Evolutionary conservation across 2,113 vertebrate species (phyloP), one percentile per base, ranked within the genome.

Genomic region (Charina bottae): DNA sequence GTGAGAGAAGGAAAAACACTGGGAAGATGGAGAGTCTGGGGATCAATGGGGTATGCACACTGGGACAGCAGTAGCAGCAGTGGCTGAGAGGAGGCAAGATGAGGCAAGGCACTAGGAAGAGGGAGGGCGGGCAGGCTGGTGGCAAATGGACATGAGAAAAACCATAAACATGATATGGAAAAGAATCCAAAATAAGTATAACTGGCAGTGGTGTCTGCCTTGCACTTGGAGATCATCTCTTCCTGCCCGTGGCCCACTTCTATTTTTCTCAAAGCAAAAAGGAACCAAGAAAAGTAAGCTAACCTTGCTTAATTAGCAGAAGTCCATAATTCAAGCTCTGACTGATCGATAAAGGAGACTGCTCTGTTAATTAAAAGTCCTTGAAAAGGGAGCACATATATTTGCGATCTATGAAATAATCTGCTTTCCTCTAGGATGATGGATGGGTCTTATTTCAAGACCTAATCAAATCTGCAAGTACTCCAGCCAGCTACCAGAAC

Each of bases 391-490:
- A 95, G 93, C 94, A 12, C 2, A 0, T 2, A 4, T 95, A 93
- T 92, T 89, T 55, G 33, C 87, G 91, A 93, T 91, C 0, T 90
- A 92, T 19, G 0, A 93, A 92, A 91, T 95, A 96, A 96, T 96
- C 96, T 96, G 72, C 93, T 96, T 96, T 95, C 46, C 91, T 96
- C 92, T 93, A 59, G 0, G 2, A 62, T 96, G 95, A 96, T 92
- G 93, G 92, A 96, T 95, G 94, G 92, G 92, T 93, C 94, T 96
- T 89, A 33, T 94, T 95, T 95, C 93, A 94, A 92, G 55, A 94
- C 88, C 94, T 96, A 96, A 96, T 97, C 95, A 94, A 96, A 90
- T 92, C 92, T 92, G 85, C 28, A 68, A 95, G 89, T 95, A 90
- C 0, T 53, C 1, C 83, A 2, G 24, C 37, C 90, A 54, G 11